Conservation (phyloP, 2,888 invertebrate species). For the Choristoneura rosaceana region DNA sequence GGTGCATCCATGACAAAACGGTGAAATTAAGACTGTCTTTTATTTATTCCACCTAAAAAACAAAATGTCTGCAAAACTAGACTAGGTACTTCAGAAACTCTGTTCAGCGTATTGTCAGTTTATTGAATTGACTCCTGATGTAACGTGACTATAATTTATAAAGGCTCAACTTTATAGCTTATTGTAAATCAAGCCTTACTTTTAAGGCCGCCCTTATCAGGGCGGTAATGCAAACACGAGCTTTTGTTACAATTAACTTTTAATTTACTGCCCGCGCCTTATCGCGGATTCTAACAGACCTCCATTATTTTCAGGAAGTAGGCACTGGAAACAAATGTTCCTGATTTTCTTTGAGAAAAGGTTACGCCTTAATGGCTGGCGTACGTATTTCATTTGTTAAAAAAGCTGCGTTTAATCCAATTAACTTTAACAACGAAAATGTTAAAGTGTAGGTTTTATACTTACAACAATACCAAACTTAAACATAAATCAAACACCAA, state of each 20-base stretch:
- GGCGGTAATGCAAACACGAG: conserved; percentile 60
- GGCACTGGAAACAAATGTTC: conserved; percentile 53
- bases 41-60: too few relatives aligned
- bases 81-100: too few relatives aligned
- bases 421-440: conserved; percentile 2
- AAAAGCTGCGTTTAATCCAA: conserved; percentile 2
- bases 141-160: conserved; percentile 11
- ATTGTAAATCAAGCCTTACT: conserved; percentile 48
- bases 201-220: conserved; percentile 58
- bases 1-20: too few relatives aligned
- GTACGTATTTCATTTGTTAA: neutral
- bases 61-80: too few relatives aligned
- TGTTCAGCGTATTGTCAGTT: neutral
- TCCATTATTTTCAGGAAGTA: conserved; percentile 63
- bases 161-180: conserved; percentile 8
- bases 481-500: too few relatives aligned
- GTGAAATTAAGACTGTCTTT: too few relatives aligned
- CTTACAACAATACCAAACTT: neutral
- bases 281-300: conserved; percentile 54
- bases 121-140: neutral
- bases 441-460: neutral
- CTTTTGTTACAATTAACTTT: conserved; percentile 71
- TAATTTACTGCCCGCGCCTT: conserved; percentile 60
- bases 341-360: conserved; percentile 36
- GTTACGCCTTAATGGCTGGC: conserved; percentile 32